Conservation (phyloP, 2,888 invertebrate species). For the Drosophila mettleri region DNA sequence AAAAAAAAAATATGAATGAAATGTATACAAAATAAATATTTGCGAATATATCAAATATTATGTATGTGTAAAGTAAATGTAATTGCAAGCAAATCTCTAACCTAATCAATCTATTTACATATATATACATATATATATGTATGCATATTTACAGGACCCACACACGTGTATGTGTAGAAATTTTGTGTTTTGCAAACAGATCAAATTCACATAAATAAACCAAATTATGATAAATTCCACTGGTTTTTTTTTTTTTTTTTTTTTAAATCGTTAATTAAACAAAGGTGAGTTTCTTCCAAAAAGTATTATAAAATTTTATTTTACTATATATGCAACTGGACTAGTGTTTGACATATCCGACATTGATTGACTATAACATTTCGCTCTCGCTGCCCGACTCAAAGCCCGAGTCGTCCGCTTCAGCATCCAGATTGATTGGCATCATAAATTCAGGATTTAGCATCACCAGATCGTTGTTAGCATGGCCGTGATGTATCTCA, state of each 20-base stretch:
- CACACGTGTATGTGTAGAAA: constrained; percentile 51
- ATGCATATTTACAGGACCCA: constrained; percentile 51
- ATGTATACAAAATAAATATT: constrained; percentile 67
- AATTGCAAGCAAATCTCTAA: constrained; percentile 61
- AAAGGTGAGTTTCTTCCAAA: constrained; percentile 7
- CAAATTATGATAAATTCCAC: constrained; percentile 59
- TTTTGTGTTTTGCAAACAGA: constrained; percentile 53
- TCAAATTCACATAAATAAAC: constrained; percentile 74
- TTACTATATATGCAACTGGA: constrained; percentile 34
- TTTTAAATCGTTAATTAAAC: not conserved
- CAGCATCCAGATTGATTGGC: not conserved
- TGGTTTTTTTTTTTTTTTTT: constrained; percentile 17
- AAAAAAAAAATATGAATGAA: constrained; percentile 19
- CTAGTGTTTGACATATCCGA: not conserved
- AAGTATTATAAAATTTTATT: constrained; percentile 38
- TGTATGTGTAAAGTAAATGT: constrained; percentile 70
- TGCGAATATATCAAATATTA: constrained; percentile 57
- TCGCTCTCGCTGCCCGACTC: constrained; percentile 67
- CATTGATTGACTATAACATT: constrained; percentile 19
- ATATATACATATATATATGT: constrained; percentile 23
- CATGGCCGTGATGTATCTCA: not conserved
- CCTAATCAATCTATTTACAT: constrained; percentile 58
- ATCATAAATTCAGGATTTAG: not conserved
- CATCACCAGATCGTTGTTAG: not conserved
- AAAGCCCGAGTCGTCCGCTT: constrained; percentile 63